These are phyloP conservation scores for Caenorhabditis wallacei DNA, from an alignment of 2,888 invertebrate species.

Conservation along the genomic window DNA sequence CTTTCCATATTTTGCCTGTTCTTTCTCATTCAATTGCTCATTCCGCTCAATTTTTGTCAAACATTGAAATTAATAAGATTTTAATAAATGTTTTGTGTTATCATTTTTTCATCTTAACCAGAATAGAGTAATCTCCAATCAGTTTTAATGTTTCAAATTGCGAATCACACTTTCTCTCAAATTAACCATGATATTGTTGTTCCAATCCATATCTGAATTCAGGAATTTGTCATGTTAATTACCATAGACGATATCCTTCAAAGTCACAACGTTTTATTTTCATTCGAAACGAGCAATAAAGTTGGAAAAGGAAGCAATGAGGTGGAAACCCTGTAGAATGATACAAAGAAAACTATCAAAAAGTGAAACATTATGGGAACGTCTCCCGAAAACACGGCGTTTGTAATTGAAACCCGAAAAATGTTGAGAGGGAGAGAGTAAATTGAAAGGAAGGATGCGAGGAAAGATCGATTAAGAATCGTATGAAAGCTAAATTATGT, in stretches of 20 bases:
- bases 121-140: no score
- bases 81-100: constrained; percentile 29
- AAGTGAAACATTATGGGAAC: not conserved
- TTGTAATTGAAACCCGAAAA: constrained; percentile 20
- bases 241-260: no score
- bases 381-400: constrained; percentile 9
- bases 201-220: no score
- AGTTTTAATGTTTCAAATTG: no score
- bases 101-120: no score
- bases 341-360: constrained; percentile 22
- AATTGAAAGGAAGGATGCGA: not conserved
- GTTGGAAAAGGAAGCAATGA: constrained; percentile 20
- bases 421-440: constrained; percentile 10
- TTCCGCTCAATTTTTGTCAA: not conserved
- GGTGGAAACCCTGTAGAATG: constrained; percentile 42
- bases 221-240: no score
- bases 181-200: no score
- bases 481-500: constrained; percentile 37
- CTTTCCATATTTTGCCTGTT: constrained; percentile 24
- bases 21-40: constrained; percentile 24
- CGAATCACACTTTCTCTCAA: no score
- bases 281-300: constrained; percentile 37
- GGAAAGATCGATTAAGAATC: constrained; percentile 25
- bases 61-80: constrained; percentile 27
- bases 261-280: constrained; percentile 29